Conservation (phyloP, 1,140 invertebrate genomes). For the Arion vulgaris region DNA sequence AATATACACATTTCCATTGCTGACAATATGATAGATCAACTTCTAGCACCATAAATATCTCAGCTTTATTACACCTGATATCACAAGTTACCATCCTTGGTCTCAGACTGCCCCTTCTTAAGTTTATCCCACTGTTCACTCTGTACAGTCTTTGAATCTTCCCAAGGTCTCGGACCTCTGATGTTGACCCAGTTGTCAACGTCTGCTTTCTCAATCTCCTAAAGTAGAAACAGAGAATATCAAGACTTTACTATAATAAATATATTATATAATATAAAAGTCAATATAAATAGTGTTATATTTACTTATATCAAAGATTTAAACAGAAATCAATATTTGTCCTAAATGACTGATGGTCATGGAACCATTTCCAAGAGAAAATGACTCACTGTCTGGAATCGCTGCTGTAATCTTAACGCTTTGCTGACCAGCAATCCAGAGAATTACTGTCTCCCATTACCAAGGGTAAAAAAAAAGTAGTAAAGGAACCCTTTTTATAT, state of each 20-base stretch:
- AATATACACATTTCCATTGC: too few relatives aligned
- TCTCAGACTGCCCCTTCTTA: not conserved
- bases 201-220: conserved; percentile 71
- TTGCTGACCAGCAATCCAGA: too few relatives aligned
- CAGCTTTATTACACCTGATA: too few relatives aligned
- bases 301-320: not conserved
- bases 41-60: too few relatives aligned
- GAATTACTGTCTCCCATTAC: too few relatives aligned
- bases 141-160: conserved; percentile 73
- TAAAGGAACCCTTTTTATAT: too few relatives aligned
- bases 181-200: conserved; percentile 87
- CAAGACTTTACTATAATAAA: not conserved
- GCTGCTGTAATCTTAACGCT: too few relatives aligned
- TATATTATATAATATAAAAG: not conserved
- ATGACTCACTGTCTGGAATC: too few relatives aligned
- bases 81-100: too few relatives aligned
- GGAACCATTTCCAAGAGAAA: too few relatives aligned
- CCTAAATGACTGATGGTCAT: not conserved
- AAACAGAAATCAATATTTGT: not conserved
- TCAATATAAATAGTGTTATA: not conserved
- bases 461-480: too few relatives aligned
- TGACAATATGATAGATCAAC: too few relatives aligned
- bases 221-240: not conserved
- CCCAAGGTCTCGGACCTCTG: conserved; percentile 85
- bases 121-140: conserved; percentile 42